A percentile compares a stretch with the other conserved stretches of the same genome.
Evolutionary conservation across 2,888 invertebrate genomes (phyloP).

Genomic region (Phengaris alcon): DNA sequence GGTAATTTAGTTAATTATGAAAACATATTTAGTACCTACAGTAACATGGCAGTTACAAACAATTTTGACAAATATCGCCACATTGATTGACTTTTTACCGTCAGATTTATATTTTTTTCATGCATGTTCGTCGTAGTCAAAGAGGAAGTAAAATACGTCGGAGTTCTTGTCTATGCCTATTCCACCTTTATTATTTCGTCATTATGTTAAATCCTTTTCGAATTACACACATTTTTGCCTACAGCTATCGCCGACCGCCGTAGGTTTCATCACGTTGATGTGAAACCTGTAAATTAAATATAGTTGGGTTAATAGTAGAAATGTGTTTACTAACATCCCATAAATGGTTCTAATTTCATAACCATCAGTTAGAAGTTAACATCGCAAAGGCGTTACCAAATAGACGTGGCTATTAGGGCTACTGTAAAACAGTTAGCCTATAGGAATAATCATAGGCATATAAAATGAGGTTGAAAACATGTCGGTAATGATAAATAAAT

Average conservation of each 20-base stretch:
- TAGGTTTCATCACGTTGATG: too few species aligned
- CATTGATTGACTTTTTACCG: neutral
- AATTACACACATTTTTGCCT: too few species aligned
- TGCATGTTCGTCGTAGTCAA: too few species aligned
- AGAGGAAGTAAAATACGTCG: too few species aligned
- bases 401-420: neutral
- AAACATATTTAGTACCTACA: neutral
- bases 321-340: conserved; percentile 2
- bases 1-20: neutral
- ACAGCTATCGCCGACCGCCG: too few species aligned
- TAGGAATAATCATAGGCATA: neutral
- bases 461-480: neutral
- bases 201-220: too few species aligned
- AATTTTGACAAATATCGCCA: neutral
- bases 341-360: neutral
- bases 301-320: too few species aligned
- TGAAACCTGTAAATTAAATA: neutral
- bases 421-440: neutral
- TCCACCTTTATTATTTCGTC: too few species aligned
- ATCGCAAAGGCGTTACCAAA: conserved; percentile 12
- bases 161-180: too few species aligned
- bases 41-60: neutral
- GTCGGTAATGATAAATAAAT: neutral
- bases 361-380: conserved; percentile 2
- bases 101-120: neutral